Evolutionary conservation across 2,797 vertebrate genomes (phyloP).

Genomic region (Tamandua tetradactyla): DNA sequence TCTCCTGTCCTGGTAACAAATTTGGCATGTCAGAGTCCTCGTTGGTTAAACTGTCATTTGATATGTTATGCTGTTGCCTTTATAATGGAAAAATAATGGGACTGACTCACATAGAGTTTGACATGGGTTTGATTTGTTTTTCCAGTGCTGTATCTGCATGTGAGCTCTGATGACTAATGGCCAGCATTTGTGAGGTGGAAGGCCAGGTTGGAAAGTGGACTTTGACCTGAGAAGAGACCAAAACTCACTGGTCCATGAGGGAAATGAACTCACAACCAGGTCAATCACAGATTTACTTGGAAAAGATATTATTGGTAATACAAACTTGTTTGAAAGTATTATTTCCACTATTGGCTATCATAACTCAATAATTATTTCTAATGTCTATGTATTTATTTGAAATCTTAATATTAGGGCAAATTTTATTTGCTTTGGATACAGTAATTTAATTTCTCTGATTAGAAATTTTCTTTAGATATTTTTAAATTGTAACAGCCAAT

Average conservation of each 20-base stretch:
- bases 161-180: not conserved
- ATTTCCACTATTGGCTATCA: not conserved
- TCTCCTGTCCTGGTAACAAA: not conserved
- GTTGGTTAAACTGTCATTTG: not conserved
- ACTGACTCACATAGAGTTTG: not conserved
- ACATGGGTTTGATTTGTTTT: slow-evolving; percentile 10
- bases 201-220: not conserved
- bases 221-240: slow-evolving; percentile 1
- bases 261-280: not conserved
- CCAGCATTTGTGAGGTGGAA: not conserved
- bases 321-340: not conserved
- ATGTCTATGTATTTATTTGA: not conserved
- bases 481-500: not conserved
- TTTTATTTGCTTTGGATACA: slow-evolving; percentile 24
- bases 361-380: not conserved
- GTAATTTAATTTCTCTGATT: slow-evolving; percentile 1
- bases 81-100: slow-evolving; percentile 37
- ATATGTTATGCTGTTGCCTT: not conserved
- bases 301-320: not conserved
- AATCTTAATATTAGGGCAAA: not conserved
- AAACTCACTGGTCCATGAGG: not conserved
- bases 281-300: not conserved
- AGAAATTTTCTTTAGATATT: not conserved
- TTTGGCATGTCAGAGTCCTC: not conserved
- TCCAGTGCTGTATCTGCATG: not conserved